Conservation (phyloP, 2,888 invertebrate genomes). For the Theodoxus fluviatilis region DNA sequence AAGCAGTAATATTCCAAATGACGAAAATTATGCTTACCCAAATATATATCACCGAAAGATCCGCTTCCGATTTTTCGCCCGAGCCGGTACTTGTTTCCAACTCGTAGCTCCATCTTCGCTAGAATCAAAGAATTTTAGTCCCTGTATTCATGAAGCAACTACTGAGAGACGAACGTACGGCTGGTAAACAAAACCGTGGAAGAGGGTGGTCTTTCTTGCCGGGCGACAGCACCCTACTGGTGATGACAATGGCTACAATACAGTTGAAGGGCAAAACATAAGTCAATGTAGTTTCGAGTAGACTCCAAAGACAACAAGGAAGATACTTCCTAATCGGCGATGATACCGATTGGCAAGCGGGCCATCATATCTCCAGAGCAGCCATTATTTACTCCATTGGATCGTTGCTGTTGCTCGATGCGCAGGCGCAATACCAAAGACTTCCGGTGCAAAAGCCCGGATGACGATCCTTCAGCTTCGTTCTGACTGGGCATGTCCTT, state of each 20-base stretch:
- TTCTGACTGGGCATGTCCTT: too few species aligned
- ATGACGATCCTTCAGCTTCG: too few species aligned
- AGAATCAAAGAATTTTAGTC: conserved; percentile 26
- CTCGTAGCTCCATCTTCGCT: conserved; percentile 64
- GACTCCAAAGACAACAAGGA: too few species aligned
- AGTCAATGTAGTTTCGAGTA: too few species aligned
- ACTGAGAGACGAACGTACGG: conserved; percentile 24
- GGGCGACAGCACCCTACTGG: conserved; percentile 18
- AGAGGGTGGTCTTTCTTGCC: conserved; percentile 13
- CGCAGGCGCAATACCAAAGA: conserved; percentile 47
- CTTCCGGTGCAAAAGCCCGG: conserved; percentile 42
- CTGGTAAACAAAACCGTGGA: conserved; percentile 33
- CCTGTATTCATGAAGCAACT: conserved; percentile 9
- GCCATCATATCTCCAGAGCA: conserved; percentile 32
- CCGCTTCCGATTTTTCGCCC: conserved; percentile 99
- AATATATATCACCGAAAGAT: conserved; percentile 99
- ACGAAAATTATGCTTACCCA: conserved; percentile 75
- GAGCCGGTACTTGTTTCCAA: conserved; percentile 94
- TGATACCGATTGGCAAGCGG: too few species aligned
- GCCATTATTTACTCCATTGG: conserved; percentile 59
- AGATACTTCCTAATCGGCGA: too few species aligned
- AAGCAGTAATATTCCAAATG: too few species aligned
- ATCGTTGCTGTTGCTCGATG: conserved; percentile 54
- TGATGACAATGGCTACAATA: conserved; percentile 24
- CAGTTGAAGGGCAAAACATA: too few species aligned